Percentiles rank a stretch among this genome's conserved stretches.
phyloP scores from a whole-genome alignment of 92 coral and sea anemone species.

The Epizoanthus rinbou region DNA sequence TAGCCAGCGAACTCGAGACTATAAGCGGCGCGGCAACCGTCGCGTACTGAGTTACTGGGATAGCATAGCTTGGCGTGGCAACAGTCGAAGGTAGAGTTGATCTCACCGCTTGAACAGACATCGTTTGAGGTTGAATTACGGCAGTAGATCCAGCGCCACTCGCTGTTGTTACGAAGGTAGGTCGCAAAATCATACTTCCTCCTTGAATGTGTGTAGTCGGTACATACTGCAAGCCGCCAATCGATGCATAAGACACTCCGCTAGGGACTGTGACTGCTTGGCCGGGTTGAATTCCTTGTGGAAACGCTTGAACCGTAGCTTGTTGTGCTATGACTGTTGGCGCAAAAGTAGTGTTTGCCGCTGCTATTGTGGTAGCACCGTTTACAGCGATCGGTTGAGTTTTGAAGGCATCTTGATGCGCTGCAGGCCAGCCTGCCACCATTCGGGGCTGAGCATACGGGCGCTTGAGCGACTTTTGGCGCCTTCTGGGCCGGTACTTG shows the following conservation, averaged over 20 bases:
- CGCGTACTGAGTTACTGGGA: constrained; percentile 81
- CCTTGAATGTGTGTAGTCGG: constrained; percentile 78
- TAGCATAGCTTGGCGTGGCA: constrained; percentile 87
- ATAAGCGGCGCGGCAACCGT: constrained; percentile 62
- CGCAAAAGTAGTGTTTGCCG: constrained; percentile 73
- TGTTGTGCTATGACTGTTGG: constrained; percentile 75
- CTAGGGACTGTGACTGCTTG: constrained; percentile 68
- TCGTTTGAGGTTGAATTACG: constrained; percentile 63
- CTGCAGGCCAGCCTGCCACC: constrained; percentile 78
- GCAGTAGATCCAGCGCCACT: constrained; percentile 65
- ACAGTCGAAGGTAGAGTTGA: constrained; percentile 77
- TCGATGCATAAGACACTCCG: constrained; percentile 75
- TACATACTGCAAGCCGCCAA: constrained; percentile 74
- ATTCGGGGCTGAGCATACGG: constrained; percentile 90
- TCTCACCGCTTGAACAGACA: constrained; percentile 82
- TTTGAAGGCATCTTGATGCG: constrained; percentile 66
- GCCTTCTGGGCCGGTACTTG: constrained; percentile 92
- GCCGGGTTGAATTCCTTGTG: constrained; percentile 63
- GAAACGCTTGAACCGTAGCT: constrained; percentile 75
- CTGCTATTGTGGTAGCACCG: constrained; percentile 72
- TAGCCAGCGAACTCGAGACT: constrained; percentile 67
- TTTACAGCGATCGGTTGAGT: constrained; percentile 79
- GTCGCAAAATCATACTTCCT: constrained; percentile 90
- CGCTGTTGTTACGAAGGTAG: constrained; percentile 80
- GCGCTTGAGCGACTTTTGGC: constrained; percentile 92